These are phyloP conservation scores for Oreortyx pictus DNA, from an alignment of 2,797 vertebrate genomes.

Conservation along the genomic window DNA sequence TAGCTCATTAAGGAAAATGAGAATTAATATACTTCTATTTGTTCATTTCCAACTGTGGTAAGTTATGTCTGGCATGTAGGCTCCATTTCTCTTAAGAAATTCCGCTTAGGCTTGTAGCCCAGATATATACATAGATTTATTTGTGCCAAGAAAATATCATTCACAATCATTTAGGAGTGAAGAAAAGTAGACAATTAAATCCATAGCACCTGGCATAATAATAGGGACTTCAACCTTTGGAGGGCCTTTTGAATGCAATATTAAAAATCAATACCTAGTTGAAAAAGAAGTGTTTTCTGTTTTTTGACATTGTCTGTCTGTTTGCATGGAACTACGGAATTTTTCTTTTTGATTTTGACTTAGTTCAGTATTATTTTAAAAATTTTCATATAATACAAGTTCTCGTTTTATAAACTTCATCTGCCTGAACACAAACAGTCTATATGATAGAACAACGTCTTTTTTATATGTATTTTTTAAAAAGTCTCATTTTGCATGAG, in stretches of 20 bases:
- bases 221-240: neutral
- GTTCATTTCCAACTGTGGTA: slow-evolving; percentile 20
- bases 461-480: neutral
- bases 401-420: slow-evolving; percentile 21
- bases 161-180: neutral
- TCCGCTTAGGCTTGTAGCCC: neutral
- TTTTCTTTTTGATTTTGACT: neutral
- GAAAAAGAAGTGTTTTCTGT: neutral
- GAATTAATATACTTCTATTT: neutral
- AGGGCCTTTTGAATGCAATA: neutral
- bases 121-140: neutral
- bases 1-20: slow-evolving; percentile 31
- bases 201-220: neutral
- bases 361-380: neutral
- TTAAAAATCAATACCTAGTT: neutral
- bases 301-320: neutral
- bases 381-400: neutral
- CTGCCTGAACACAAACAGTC: neutral
- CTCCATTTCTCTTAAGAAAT: neutral
- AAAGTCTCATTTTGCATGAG: neutral
- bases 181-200: neutral
- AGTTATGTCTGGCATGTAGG: neutral
- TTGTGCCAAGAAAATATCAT: neutral
- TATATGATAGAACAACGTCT: neutral
- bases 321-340: neutral